Percentiles rank a stretch among this genome's conserved stretches.
Conservation (phyloP, 2,113 vertebrate genomes). For the Grallaria varia region DNA sequence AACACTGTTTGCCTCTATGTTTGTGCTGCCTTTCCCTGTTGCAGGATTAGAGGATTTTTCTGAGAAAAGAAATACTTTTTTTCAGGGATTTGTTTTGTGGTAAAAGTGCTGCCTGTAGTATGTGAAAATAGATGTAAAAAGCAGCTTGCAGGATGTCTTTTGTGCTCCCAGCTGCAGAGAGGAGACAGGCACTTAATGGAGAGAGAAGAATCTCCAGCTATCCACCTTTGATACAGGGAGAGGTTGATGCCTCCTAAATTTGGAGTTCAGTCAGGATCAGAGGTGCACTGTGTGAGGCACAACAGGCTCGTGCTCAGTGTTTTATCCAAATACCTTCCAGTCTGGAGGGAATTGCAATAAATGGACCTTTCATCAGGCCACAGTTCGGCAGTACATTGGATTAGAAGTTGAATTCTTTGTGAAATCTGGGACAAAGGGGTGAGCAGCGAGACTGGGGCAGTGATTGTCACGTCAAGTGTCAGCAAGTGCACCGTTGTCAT, state of each 20-base stretch:
- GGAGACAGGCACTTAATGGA: not conserved
- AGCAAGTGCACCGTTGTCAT: not conserved
- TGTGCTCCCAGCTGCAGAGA: not conserved
- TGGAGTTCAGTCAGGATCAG: not conserved
- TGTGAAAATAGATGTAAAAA: not conserved
- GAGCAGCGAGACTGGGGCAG: no score
- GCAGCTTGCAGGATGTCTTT: not conserved
- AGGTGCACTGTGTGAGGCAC: not conserved
- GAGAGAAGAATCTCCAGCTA: not conserved
- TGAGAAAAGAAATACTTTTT: not conserved
- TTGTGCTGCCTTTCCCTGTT: not conserved
- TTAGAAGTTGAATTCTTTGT: not conserved
- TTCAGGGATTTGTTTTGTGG: not conserved
- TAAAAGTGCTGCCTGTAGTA: not conserved
- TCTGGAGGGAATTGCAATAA: not conserved
- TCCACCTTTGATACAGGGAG: not conserved
- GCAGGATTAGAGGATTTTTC: not conserved
- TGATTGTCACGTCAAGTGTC: not conserved
- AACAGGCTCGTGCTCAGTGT: accelerated
- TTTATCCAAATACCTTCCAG: not conserved
- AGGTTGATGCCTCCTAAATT: not conserved
- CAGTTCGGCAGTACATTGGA: accelerated
- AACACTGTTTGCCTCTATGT: not conserved
- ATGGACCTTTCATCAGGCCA: not conserved
- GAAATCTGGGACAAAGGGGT: not conserved